A percentile compares a stretch with the other conserved stretches of the same genome.
phyloP scores from a whole-genome alignment of 2,797 vertebrate species.

The Crypturellus tataupa region DNA sequence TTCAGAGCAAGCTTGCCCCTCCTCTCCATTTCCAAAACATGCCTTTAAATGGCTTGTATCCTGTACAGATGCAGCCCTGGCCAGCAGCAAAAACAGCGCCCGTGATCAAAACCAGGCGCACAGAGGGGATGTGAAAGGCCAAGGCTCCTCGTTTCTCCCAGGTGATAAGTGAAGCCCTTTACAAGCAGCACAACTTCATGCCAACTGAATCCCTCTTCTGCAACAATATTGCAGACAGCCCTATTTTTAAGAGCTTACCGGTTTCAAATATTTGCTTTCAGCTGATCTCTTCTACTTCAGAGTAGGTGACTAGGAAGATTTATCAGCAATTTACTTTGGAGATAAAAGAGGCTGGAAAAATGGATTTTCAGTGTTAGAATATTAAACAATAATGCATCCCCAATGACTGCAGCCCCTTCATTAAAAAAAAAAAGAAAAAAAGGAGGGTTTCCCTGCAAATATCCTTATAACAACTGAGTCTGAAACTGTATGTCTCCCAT shows the following conservation, averaged over 20 bases:
- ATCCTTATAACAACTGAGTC: not conserved
- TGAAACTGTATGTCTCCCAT: slow-evolving; percentile 28
- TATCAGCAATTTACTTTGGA: not conserved
- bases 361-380: accelerated
- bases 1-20: not conserved
- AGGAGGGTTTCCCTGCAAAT: not conserved
- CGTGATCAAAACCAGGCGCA: accelerated
- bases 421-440: not conserved
- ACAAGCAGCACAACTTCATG: not conserved
- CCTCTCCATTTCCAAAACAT: not conserved
- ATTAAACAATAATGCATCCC: not conserved
- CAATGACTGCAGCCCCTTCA: not conserved
- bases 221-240: not conserved
- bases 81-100: not conserved
- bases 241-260: not conserved
- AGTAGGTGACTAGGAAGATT: not conserved
- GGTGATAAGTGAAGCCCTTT: not conserved
- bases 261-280: not conserved
- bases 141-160: accelerated
- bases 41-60: not conserved
- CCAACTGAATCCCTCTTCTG: not conserved
- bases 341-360: not conserved
- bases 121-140: accelerated
- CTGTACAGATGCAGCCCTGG: not conserved
- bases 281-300: not conserved